Base-by-base conservation (phyloP, 2,113 vertebrate species). In the Melanostigma gelatinosum region DNA sequence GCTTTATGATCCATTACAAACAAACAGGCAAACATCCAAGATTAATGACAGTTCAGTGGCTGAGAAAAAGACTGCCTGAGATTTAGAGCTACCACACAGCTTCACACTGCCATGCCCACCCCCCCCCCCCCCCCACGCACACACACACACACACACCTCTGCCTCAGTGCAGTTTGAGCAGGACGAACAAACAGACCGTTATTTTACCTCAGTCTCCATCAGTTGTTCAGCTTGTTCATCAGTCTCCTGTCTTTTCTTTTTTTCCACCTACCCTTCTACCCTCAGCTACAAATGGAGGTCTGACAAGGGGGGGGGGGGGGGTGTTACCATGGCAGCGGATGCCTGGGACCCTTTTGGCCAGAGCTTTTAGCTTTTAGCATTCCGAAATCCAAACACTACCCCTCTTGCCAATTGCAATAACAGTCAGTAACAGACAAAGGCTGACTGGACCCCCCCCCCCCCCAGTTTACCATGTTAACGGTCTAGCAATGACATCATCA, bases 1-100 rank as follows among this genome's bases (percentile, higher is more conserved):
- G 44, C 77, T 80, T 86, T 85, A 86, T 86, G 91, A 92, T 89
- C 87, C 54, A 54, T 88, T 84, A 87, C 83, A 90, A 88, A 92
- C 89, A 90, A 90, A 91, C 72, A 85, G 72, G 79, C 84, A 84
- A 88, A 89, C 87, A 88, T 86, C 65, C 84, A 86, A 83, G 87
- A 88, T 91, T 88, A 91, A 91, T 82, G 80, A 85, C 73, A 66
- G 54, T 24, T 84, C 75, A 89, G 83, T 85, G 74, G 74, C 75
- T 84, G 73, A 74, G 63, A 73, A 86, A 85, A 79, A 72, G 54
- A 72, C 38, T 72, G 77, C 32, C 48, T 27, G 64, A 87, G 81
- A 89, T 87, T 91, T 86, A 86, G 20, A 64, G 68, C 65, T 63
- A 52, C 75, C 13, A 32, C 67, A 71, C 70, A 85, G 79, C 61